Evolutionary conservation across 2,888 invertebrate genomes (phyloP), one percentile per base, ranked within the genome.

Genomic region (Cataglyphis rosenhaueri): DNA sequence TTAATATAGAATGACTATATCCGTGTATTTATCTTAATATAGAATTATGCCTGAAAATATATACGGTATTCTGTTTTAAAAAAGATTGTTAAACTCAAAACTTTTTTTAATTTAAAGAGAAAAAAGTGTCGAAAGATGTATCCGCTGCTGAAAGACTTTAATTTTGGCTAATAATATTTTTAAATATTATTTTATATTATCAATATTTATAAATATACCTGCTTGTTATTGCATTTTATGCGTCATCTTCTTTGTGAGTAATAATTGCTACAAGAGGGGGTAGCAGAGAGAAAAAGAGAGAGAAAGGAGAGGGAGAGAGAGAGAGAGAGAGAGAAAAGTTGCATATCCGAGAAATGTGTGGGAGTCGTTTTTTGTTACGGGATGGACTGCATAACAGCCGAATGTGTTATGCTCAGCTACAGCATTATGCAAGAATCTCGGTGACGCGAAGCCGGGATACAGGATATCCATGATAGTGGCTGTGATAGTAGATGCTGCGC

Each of bases 351-450:
- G 76, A 82, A 66, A 82, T 82, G 76, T 48, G 52, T 59, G 12
- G n/a, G 48, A 59, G 61, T 82, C 76, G 38, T 82, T 82, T 76
- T 76, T 64, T 65, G 64, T 66, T 48, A 66, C 59, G 48, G n/a
- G 76, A 82, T 76, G 75, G 76, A 82, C 82, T 82, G 76, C 76
- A 66, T 78, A 78, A 82, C 82, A 61, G 35, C 21, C 64, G 32
- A 57, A 65, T 76, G 82, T 48, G 74, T 75, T 62, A 55, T 41
- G 70, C 70, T 78, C 57, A 18, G 55, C 76, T 78, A 41, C 41
- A 57, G 57, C 70, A 78, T 78, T 78, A 78, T 78, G 70, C 82
- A 52, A 65, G 61, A 62, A 76, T 76, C 76, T 66, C 48, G 59
- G 48, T 78, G 82, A 76, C 78, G 82, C 38, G 66, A 8, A 66